Conservation (phyloP, 1,140 invertebrate genomes). For the Orius laevigatus region DNA sequence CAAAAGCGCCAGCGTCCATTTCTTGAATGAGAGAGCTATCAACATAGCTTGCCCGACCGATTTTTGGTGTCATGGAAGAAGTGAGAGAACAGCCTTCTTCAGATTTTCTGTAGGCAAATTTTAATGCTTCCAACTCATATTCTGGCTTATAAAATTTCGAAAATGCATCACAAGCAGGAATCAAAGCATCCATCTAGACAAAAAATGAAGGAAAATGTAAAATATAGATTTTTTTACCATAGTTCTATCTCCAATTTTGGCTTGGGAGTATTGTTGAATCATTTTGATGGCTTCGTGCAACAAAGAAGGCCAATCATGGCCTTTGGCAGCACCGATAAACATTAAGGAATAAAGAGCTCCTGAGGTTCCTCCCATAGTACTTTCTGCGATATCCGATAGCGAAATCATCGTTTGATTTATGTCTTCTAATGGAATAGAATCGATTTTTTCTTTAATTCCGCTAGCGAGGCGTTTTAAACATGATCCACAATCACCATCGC, state of each 20-base stretch:
- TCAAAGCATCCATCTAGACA: conserved; percentile 18
- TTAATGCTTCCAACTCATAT: conserved; percentile 9
- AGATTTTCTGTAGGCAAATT: conserved; percentile 15
- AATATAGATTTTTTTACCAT: conserved; percentile 47
- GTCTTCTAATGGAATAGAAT: conserved; percentile 21
- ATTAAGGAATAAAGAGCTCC: conserved; percentile 55
- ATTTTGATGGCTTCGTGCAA: conserved; percentile 34
- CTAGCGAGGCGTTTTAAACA: no score
- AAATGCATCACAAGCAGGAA: conserved; percentile 16
- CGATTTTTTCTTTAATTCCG: no score
- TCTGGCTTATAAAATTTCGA: not conserved
- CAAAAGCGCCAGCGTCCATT: conserved; percentile 51
- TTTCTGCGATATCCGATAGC: conserved; percentile 40
- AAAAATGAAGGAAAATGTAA: no score
- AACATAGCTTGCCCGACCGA: conserved; percentile 43
- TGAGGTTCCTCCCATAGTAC: conserved; percentile 51
- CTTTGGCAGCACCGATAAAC: conserved; percentile 35
- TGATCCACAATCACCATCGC: conserved; percentile 68
- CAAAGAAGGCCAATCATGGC: conserved; percentile 32
- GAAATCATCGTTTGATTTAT: conserved; percentile 32
- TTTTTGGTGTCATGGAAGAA: conserved; percentile 22
- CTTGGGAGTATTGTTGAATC: conserved; percentile 56
- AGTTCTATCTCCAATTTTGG: conserved; percentile 55
- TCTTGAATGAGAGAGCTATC: conserved; percentile 28
- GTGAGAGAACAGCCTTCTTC: conserved; percentile 15